Percentiles rank a stretch among this genome's conserved stretches.
Conservation (phyloP, 2,113 vertebrate species). For the Erythrocercus mccallii region DNA sequence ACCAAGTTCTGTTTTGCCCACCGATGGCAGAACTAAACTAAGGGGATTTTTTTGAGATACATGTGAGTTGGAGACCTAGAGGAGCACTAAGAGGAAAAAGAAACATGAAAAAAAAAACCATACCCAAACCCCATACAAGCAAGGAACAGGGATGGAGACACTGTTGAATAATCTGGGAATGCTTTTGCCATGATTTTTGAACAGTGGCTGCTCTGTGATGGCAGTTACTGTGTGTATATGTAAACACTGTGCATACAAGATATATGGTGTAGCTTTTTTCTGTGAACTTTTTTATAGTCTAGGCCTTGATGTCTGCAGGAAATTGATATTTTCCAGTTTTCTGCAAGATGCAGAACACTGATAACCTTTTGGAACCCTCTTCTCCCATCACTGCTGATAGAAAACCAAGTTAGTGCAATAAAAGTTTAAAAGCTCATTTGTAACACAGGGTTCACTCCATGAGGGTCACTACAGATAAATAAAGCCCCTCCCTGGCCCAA, state of each 20-base stretch:
- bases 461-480: slow-evolving; percentile 17
- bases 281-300: neutral
- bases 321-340: slow-evolving; percentile 21
- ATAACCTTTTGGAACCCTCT: slow-evolving; percentile 10
- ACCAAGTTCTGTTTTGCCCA: neutral
- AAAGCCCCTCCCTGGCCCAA: neutral
- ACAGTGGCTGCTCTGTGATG: neutral
- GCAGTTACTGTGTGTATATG: neutral
- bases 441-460: neutral
- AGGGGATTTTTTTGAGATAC: neutral
- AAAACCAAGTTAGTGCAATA: slow-evolving; percentile 13
- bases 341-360: slow-evolving; percentile 19
- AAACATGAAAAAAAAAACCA: neutral
- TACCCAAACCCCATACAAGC: neutral
- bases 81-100: neutral
- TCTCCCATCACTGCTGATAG: slow-evolving; percentile 20
- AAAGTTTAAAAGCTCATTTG: slow-evolving; percentile 33
- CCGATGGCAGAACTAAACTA: neutral
- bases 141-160: neutral
- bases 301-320: slow-evolving; percentile 13
- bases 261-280: neutral
- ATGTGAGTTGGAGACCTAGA: neutral
- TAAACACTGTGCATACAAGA: neutral
- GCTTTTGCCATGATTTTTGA: neutral
- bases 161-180: neutral